A percentile compares a stretch with the other conserved stretches of the same genome.
Evolutionary conservation across 2,797 vertebrate genomes (phyloP).

Genomic region (Sebastes oblongus): DNA sequence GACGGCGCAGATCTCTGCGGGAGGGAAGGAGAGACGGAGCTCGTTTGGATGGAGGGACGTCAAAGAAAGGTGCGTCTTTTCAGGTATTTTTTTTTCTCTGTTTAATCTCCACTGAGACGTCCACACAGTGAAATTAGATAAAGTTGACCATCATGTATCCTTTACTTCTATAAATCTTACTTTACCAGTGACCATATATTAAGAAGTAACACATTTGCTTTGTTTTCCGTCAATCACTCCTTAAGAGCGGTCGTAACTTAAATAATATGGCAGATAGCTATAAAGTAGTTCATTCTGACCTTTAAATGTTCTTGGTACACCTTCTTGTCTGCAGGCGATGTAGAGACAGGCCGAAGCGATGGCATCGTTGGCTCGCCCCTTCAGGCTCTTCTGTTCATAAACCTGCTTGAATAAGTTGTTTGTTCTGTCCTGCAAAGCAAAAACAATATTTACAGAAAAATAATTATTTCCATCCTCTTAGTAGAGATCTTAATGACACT

Average conservation of each 20-base stretch:
- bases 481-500: not conserved
- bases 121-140: not conserved
- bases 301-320: slow-evolving; percentile 98
- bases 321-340: slow-evolving; percentile 98
- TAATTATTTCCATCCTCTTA: not conserved
- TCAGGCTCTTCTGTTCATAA: slow-evolving; percentile 98
- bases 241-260: not conserved
- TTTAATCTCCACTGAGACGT: not conserved
- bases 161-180: not conserved
- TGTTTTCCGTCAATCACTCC: not conserved
- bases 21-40: not conserved
- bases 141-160: not conserved
- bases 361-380: slow-evolving; percentile 97
- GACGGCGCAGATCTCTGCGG: slow-evolving; percentile 95
- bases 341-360: slow-evolving; percentile 99
- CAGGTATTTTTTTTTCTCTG: not conserved
- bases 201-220: not conserved
- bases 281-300: slow-evolving; percentile 74
- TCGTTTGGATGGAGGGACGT: not conserved
- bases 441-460: not conserved
- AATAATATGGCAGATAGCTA: not conserved
- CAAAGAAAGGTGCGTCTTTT: not conserved
- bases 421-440: slow-evolving; percentile 90
- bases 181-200: not conserved
- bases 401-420: slow-evolving; percentile 99